Evolutionary conservation across 2,888 invertebrate species (phyloP).

Genomic region (Saturnia pavonia): DNA sequence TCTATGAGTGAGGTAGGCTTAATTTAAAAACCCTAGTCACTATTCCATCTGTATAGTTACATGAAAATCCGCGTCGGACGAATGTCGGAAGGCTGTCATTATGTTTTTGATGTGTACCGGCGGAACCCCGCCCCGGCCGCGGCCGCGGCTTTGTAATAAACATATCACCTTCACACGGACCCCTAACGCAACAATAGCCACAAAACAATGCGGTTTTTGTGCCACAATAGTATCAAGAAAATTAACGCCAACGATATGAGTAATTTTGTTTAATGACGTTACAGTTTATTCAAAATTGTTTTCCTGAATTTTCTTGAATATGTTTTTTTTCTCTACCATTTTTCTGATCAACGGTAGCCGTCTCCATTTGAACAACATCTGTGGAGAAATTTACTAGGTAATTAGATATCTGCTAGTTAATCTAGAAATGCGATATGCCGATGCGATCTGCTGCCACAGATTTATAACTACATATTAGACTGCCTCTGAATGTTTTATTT

Average conservation of each 20-base stretch:
- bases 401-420: neutral
- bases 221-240: slow-evolving; percentile 21
- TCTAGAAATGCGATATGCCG: neutral
- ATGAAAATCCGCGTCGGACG: slow-evolving; percentile 10
- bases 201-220: slow-evolving; percentile 35
- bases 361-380: neutral
- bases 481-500: too few species aligned
- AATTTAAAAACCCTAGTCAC: neutral
- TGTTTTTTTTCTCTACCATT: neutral
- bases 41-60: neutral
- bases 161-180: slow-evolving; percentile 65
- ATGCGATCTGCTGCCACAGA: neutral
- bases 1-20: neutral
- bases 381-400: neutral
- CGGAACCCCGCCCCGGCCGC: slow-evolving; percentile 31
- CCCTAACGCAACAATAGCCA: slow-evolving; percentile 22
- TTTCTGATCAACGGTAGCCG: neutral
- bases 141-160: slow-evolving; percentile 54
- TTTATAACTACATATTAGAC: neutral
- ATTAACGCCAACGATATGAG: slow-evolving; percentile 26
- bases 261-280: slow-evolving; percentile 22
- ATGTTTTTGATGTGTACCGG: slow-evolving; percentile 26
- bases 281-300: slow-evolving; percentile 29
- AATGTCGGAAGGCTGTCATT: slow-evolving; percentile 34
- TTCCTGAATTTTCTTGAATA: slow-evolving; percentile 8